Evolutionary conservation across 1,140 invertebrate species (phyloP).

Genomic region (Drosophila fuyamai): DNA sequence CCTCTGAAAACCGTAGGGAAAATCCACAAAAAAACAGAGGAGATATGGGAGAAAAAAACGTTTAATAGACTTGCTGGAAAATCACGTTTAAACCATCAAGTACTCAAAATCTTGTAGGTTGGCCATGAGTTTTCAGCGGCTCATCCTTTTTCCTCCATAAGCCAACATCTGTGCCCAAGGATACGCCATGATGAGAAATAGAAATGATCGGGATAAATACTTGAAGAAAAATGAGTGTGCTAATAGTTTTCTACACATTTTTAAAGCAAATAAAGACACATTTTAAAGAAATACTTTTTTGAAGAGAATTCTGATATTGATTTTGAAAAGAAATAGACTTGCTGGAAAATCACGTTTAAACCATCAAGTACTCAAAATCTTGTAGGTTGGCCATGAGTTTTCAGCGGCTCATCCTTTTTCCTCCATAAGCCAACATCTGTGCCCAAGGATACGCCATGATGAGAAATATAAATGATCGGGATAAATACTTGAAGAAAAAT

Average conservation of each 20-base stretch:
- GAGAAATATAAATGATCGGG: background rate
- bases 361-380: constrained; percentile 61
- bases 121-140: constrained; percentile 27
- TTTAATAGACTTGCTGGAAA: constrained; percentile 71
- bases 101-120: constrained; percentile 42
- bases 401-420: background rate
- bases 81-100: constrained; percentile 76
- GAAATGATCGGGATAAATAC: background rate
- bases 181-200: constrained; percentile 1
- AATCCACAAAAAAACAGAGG: constrained; percentile 2
- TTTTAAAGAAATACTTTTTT: background rate
- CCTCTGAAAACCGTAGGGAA: constrained; percentile 18
- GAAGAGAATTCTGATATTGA: no score
- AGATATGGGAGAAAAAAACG: constrained; percentile 13
- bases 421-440: constrained; percentile 11
- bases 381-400: constrained; percentile 33
- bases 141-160: background rate
- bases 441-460: background rate
- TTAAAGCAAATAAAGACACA: background rate
- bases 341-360: constrained; percentile 71
- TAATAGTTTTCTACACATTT: background rate
- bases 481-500: background rate
- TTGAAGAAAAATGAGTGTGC: background rate
- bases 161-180: constrained; percentile 9
- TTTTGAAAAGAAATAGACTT: constrained; percentile 43